Base-by-base conservation (phyloP, 2,888 invertebrate species). In the Boloria selene region DNA sequence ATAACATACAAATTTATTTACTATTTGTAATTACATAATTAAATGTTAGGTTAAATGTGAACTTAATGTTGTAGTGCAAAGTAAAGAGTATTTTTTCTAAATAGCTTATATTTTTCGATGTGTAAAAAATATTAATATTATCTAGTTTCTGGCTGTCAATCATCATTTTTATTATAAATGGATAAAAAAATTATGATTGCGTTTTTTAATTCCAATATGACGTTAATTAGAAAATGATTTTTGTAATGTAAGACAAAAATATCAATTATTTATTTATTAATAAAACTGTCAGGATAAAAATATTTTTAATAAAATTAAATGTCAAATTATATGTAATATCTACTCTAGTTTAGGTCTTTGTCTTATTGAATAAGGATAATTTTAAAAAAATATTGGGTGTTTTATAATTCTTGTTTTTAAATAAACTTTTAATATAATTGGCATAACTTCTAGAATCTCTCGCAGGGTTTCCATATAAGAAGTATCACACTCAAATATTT, bases 11-110 rank as follows among this genome's bases (percentile, higher is more conserved):
- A 13, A 13, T 17, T 44, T 42, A 14, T 55, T 17, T 17, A 55
- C 5, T 26, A 77, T 74, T 42, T 58, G 7, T 66, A 50, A 38
- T 22, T 47, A 38, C 22, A 49, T 47, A 51, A 49, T 17, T 65
- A 49, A 49, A 5, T 58, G 22, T 61, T 66, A 58, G 61, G 22
- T 61, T 56, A 51, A 61, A 55, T 56, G 55, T 56, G 26, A 55
- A 51, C 31, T 52, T 3, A 54, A 60, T 54, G 47, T 58, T 17
- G 17, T 59, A 59, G 17, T 31, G 26, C 47, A 47, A 59, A 31
- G 45, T 45, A 45, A 49, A 47, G 58, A 49, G 31, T 59, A 59
- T 59, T 31, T 59, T 59, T 59, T 59, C 47, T 49, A 59, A 22
- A 31, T 56, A 55, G 51, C 50, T 65, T 45, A 52, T 44, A 45